A percentile compares a stretch with the other conserved stretches of the same genome.
These are phyloP conservation scores for Calonectris borealis DNA, from an alignment of 2,113 vertebrate species.

Conservation along the genomic window DNA sequence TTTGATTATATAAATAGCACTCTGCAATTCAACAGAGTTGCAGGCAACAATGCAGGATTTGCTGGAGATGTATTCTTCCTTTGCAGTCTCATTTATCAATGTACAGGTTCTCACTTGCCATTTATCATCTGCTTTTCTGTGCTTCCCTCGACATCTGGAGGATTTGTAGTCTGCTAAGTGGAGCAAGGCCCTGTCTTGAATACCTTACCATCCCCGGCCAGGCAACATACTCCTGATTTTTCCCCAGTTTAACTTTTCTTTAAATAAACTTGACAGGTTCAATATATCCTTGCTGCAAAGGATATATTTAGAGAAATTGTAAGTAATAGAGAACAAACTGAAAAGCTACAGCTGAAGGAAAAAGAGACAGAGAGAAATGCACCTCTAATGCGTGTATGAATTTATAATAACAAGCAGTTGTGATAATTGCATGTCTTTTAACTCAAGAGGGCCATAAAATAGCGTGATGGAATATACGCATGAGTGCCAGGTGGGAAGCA, in stretches of 20 bases:
- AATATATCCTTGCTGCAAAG: conserved; percentile 41
- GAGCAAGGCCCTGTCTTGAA: conserved; percentile 60
- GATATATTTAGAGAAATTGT: conserved; percentile 14
- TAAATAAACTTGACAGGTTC: conserved; percentile 70
- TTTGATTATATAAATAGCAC: conserved; percentile 65
- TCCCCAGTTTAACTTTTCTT: conserved; percentile 59
- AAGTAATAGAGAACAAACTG: conserved; percentile 31
- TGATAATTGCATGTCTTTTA: conserved; percentile 48
- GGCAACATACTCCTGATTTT: conserved; percentile 31
- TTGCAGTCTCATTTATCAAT: conserved; percentile 62
- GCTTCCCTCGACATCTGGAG: conserved; percentile 57
- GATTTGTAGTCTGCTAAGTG: conserved; percentile 68
- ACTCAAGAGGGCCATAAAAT: conserved; percentile 48
- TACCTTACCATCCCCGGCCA: conserved; percentile 32
- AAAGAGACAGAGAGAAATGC: neutral
- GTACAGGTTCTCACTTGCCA: conserved; percentile 53
- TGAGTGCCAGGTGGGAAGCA: neutral
- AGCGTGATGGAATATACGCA: neutral
- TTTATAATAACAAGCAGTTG: conserved; percentile 43
- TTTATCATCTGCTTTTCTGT: conserved; percentile 68
- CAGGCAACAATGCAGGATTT: conserved; percentile 52
- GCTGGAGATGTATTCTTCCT: conserved; percentile 50
- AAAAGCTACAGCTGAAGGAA: neutral
- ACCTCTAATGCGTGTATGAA: neutral
- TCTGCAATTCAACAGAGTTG: conserved; percentile 48